These are phyloP conservation scores for Thamnophis elegans DNA, from an alignment of 2,797 vertebrate genomes.

Conservation along the genomic window DNA sequence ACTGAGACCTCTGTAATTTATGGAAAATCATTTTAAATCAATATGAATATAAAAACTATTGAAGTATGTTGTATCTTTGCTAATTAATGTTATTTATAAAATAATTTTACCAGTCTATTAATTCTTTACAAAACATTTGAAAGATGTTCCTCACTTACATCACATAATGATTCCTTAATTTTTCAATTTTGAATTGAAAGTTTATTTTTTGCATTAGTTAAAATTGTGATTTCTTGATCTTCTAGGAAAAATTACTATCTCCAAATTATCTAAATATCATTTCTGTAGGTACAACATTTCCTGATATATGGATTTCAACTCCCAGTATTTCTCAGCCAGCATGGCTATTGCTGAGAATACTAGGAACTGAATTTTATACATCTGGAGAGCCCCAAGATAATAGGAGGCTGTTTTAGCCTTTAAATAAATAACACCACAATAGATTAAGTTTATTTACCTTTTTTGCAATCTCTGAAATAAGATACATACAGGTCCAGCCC, in stretches of 20 bases:
- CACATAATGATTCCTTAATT: not conserved
- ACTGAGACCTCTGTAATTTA: not conserved
- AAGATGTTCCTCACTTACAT: not conserved
- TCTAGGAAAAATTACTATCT: not conserved
- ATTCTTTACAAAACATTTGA: not conserved
- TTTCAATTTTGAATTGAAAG: not conserved
- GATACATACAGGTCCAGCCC: not conserved
- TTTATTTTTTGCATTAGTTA: not conserved
- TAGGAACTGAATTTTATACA: not conserved
- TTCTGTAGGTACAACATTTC: not conserved
- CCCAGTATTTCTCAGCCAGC: not conserved
- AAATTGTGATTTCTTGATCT: not conserved
- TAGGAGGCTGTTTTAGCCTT: not conserved
- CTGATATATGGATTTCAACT: not conserved
- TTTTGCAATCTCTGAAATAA: not conserved
- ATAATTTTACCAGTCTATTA: not conserved
- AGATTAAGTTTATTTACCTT: not conserved
- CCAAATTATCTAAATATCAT: not conserved
- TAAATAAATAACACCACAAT: not conserved
- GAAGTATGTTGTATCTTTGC: not conserved
- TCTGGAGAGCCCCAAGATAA: not conserved
- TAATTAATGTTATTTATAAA: not conserved
- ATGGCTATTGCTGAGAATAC: not conserved
- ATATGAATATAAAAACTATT: not conserved
- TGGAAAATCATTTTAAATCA: not conserved